Evolutionary conservation across 1,140 invertebrate genomes (phyloP), one percentile per base, ranked within the genome.

Genomic region (Drosophila miranda): DNA sequence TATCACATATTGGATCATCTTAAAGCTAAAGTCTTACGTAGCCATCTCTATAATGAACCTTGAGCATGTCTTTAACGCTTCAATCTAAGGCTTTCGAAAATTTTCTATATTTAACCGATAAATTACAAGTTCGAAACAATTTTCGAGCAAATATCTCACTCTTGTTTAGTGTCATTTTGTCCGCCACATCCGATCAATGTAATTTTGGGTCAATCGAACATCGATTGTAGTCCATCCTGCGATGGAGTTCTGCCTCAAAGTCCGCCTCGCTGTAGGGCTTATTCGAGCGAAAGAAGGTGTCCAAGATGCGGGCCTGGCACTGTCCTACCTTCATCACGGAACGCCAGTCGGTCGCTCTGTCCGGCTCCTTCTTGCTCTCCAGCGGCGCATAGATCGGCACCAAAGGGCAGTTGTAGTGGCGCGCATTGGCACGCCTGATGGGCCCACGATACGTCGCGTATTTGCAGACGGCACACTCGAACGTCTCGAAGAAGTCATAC

Each of bases 361-460:
- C 26, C 0, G 78, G 78, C 43, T 60, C 41, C 11, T 30, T 21
- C 0, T 26, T 7, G 21, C 43, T 14, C 23, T 52, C 26, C 45
- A 88, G 45, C 0, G 73, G 61, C 2, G 51, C 82, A 71, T 76
- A 62, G 0, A 41, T 38, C 4, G 79, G 75, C 3, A 76, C 68
- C 6, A 72, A 11, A 1, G 89, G 78, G n/a, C 89, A 90, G 11
- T 79, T 57, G 43, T 90, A 90, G 42, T 90, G 89, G 0, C 14
- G 19, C 3, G 2, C 13, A 19, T 62, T 14, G 2, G 89, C 78
- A 9, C 34, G 43, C 3, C 21, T 23, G 0, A 13, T 8, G 2
- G 23, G 23, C 23, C 0, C 6, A 3, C 16, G 8, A 49, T 14
- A 6, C 8, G 11, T 16, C n/a, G 51, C 44, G 54, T 64, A n/a